These are phyloP conservation scores for Spilosoma lubricipeda DNA, from an alignment of 2,888 invertebrate genomes.

Conservation along the genomic window DNA sequence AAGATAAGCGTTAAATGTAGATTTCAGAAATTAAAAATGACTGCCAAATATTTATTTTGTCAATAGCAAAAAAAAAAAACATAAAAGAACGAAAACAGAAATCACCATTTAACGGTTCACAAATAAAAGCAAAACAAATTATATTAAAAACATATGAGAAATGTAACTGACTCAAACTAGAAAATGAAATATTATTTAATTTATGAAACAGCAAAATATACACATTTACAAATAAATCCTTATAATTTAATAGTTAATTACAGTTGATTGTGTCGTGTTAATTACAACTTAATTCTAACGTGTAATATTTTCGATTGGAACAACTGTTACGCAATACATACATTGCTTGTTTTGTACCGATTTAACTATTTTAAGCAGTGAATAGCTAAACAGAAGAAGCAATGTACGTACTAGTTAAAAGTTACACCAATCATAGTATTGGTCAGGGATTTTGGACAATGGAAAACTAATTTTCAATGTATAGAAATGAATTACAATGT, in stretches of 20 bases:
- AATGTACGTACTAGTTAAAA: background rate
- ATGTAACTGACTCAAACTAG: constrained; percentile 31
- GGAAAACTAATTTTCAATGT: background rate
- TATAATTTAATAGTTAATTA: background rate
- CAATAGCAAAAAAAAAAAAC: background rate
- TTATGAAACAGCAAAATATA: constrained; percentile 25
- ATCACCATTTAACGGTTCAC: constrained; percentile 41
- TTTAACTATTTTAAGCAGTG: background rate
- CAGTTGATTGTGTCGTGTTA: constrained; percentile 13
- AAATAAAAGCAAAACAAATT: constrained; percentile 35
- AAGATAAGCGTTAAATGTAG: constrained; percentile 47
- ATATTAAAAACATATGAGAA: constrained; percentile 29
- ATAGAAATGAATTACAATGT: background rate
- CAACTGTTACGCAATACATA: background rate
- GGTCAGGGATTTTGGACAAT: background rate
- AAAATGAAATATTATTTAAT: constrained; percentile 32
- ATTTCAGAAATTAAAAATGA: constrained; percentile 17
- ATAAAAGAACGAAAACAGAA: constrained; percentile 14
- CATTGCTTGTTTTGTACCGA: background rate
- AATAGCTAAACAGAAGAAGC: background rate
- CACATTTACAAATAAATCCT: background rate
- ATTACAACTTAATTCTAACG: constrained; percentile 22
- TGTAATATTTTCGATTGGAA: background rate
- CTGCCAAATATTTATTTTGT: background rate
- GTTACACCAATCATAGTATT: background rate